These are phyloP conservation scores for Cremastinae sp. DNA, from an alignment of 2,888 invertebrate species.

Conservation along the genomic window DNA sequence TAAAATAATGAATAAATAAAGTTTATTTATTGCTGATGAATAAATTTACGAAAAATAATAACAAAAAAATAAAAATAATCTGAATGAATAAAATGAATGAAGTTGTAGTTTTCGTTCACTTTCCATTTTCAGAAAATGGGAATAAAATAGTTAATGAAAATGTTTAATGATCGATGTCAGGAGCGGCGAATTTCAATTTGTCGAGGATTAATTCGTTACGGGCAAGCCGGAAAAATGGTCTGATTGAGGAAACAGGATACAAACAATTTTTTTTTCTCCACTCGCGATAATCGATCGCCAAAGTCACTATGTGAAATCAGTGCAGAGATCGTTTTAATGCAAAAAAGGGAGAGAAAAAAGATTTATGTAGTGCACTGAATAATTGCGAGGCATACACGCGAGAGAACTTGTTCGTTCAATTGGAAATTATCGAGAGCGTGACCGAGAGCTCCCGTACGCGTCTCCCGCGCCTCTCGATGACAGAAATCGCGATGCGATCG, in stretches of 20 bases:
- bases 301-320: slow-evolving; percentile 26
- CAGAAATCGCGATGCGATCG: slow-evolving; percentile 35
- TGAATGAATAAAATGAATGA: too few relatives aligned
- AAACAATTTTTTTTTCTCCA: slow-evolving; percentile 9
- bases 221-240: too few relatives aligned
- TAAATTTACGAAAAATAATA: too few relatives aligned
- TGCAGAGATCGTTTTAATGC: neutral
- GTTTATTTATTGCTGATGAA: too few relatives aligned
- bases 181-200: too few relatives aligned
- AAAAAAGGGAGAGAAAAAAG: slow-evolving; percentile 23
- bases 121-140: too few relatives aligned
- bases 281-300: slow-evolving; percentile 4
- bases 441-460: slow-evolving; percentile 31
- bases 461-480: slow-evolving; percentile 44
- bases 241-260: slow-evolving; percentile 1
- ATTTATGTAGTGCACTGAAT: slow-evolving; percentile 31
- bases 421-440: slow-evolving; percentile 61
- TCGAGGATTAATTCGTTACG: too few relatives aligned
- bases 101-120: too few relatives aligned
- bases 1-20: too few relatives aligned
- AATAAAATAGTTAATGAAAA: too few relatives aligned
- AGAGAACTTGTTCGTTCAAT: slow-evolving; percentile 44
- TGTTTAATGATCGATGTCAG: too few relatives aligned
- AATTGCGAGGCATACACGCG: slow-evolving; percentile 36
- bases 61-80: too few relatives aligned